These are phyloP conservation scores for Antigone vipio DNA, from an alignment of 2,113 vertebrate genomes.

Conservation along the genomic window DNA sequence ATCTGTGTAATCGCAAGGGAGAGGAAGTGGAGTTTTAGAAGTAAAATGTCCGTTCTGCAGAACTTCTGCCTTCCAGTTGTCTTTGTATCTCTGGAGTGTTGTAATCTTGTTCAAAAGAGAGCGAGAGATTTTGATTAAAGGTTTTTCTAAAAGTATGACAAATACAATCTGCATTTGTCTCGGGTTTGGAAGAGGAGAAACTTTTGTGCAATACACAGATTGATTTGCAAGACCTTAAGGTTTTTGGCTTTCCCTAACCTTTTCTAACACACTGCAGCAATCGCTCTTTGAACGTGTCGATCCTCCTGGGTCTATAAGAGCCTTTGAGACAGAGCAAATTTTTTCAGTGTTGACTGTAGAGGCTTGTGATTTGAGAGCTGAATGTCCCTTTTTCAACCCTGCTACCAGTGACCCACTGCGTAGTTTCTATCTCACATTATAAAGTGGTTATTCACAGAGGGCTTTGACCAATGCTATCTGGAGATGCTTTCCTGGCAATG, in stretches of 20 bases:
- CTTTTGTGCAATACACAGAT: not conserved
- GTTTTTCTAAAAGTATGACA: not conserved
- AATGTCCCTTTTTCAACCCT: slow-evolving; percentile 56
- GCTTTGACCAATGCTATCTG: slow-evolving; percentile 7
- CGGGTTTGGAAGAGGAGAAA: not conserved
- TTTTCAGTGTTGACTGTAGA: not conserved
- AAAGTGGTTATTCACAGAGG: slow-evolving; percentile 54
- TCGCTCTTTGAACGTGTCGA: not conserved
- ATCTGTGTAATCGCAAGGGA: not conserved
- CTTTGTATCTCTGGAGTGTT: not conserved
- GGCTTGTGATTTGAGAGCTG: slow-evolving; percentile 21
- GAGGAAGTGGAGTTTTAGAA: not conserved
- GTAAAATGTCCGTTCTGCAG: not conserved
- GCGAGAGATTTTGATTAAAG: not conserved
- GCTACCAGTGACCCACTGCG: slow-evolving; percentile 50
- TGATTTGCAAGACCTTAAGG: not conserved
- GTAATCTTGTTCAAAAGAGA: not conserved
- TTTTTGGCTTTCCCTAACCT: not conserved
- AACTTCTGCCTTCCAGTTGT: not conserved
- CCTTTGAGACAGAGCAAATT: slow-evolving; percentile 15
- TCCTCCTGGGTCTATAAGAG: not conserved
- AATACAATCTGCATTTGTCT: not conserved
- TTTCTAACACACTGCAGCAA: not conserved
- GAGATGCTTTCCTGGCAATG: slow-evolving; percentile 44
- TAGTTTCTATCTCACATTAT: slow-evolving; percentile 27